phyloP scores from a whole-genome alignment of 2,113 vertebrate genomes.

The Machaerirhynchus nigripectus region DNA sequence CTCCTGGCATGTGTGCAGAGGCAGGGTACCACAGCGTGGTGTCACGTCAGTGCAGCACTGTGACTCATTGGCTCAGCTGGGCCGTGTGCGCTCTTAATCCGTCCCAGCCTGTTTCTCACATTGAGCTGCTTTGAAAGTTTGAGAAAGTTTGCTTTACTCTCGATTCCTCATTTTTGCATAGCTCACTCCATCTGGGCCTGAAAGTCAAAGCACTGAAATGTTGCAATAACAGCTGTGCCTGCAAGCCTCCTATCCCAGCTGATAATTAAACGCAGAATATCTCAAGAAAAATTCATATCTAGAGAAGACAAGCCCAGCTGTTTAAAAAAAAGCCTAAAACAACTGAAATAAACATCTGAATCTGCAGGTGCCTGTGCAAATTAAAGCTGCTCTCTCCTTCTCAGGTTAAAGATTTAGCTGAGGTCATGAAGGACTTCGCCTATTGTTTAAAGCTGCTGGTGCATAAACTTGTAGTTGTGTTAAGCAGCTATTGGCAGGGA shows the following conservation, averaged over 20 bases:
- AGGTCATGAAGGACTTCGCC: background rate
- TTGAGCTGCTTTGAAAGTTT: background rate
- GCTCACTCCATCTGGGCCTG: constrained; percentile 25
- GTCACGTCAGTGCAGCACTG: fast-evolving
- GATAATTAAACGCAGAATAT: constrained; percentile 49
- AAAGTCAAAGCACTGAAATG: constrained; percentile 41
- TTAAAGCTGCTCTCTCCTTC: background rate
- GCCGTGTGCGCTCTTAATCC: background rate
- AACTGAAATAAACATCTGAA: background rate
- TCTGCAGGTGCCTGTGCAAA: background rate
- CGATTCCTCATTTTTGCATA: constrained; percentile 14
- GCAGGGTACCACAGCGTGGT: background rate
- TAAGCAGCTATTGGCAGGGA: constrained; percentile 45
- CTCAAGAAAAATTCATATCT: constrained; percentile 28
- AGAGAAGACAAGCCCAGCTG: constrained; percentile 22
- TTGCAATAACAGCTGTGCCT: constrained; percentile 42
- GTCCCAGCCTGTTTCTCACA: background rate
- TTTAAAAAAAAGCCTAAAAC: background rate
- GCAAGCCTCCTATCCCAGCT: background rate
- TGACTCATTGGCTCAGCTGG: background rate
- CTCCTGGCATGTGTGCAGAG: background rate
- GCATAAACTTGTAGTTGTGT: background rate
- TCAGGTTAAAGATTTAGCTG: background rate
- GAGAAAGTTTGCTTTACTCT: constrained; percentile 49
- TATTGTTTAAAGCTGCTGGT: constrained; percentile 57